Base-by-base conservation (phyloP, 2,113 vertebrate species). In the Poeciliopsis occidentalis region DNA sequence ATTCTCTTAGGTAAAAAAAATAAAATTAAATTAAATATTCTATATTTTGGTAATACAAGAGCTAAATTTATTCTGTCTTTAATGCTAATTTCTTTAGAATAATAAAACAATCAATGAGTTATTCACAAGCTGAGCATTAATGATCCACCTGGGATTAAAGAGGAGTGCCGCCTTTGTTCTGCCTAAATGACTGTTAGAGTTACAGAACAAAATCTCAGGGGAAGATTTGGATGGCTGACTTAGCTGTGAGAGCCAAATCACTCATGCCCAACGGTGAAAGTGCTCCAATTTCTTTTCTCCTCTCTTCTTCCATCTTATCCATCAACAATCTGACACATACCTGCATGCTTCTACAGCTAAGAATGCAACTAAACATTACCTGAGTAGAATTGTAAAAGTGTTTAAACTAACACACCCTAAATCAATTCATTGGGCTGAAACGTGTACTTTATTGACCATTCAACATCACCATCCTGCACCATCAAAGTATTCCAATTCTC, bases 151-250 rank as follows among this genome's bases (percentile, higher is more conserved):
- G 22, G 51, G 51, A 79, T 7, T 65, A 69, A 78, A 75, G 69
- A 74, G 64, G 67, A 19, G 24, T 39, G 75, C 27, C 67, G 75
- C 66, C 51, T 67, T 39, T 26, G 64, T 64, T 88, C 73, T 61
- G 61, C 60, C 70, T 79, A 27, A 72, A 51, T 57, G 54, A 68
- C 64, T 78, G 15, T 29, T 71, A 64, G 44, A 83, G 39, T 76
- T 44, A 67, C 24, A 69, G 26, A n/a, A 60, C 37, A 32, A 29
- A 67, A 80, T 69, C 30, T 75, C 54, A 41, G 54, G 4, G n/a
- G 47, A 73, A 19, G 74, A 47, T 69, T 60, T 0, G 68, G 41
- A 60, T 57, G 57, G 47, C 61, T 44, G 71, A 22, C 57, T 81
- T 73, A 62, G 44, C 60, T 51, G 31, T 57, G 81, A 67, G 8